Conservation (phyloP, 2,888 invertebrate genomes). For the Enoplolaimus lenunculus region DNA sequence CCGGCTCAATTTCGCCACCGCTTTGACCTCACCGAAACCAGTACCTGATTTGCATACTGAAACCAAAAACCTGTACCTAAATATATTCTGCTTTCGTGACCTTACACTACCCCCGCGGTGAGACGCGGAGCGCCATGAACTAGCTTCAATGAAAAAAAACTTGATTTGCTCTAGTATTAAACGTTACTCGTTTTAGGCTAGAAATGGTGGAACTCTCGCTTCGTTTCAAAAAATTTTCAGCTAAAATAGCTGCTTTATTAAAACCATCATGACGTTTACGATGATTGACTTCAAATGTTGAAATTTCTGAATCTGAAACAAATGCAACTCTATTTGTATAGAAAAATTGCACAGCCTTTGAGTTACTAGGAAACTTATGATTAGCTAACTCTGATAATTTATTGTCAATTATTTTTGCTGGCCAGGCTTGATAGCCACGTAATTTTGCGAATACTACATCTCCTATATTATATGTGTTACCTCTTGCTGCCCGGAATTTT, state of each 20-base stretch:
- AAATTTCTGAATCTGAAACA: slow-evolving; percentile 2
- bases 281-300: neutral
- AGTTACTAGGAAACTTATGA: neutral
- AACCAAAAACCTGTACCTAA: no score
- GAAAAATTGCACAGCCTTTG: neutral
- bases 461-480: neutral
- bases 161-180: no score
- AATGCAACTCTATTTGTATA: neutral
- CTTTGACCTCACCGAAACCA: no score
- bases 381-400: neutral
- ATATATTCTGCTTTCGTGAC: no score
- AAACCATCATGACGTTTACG: neutral
- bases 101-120: no score
- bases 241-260: neutral
- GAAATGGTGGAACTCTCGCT: no score
- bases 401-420: neutral
- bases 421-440: neutral
- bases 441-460: neutral
- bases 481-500: no score
- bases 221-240: neutral
- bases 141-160: no score
- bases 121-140: no score
- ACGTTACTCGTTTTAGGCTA: no score
- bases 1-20: no score
- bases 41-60: no score